Evolutionary conservation across 2,888 invertebrate species (phyloP).

Genomic region (Diabrotica balteata): DNA sequence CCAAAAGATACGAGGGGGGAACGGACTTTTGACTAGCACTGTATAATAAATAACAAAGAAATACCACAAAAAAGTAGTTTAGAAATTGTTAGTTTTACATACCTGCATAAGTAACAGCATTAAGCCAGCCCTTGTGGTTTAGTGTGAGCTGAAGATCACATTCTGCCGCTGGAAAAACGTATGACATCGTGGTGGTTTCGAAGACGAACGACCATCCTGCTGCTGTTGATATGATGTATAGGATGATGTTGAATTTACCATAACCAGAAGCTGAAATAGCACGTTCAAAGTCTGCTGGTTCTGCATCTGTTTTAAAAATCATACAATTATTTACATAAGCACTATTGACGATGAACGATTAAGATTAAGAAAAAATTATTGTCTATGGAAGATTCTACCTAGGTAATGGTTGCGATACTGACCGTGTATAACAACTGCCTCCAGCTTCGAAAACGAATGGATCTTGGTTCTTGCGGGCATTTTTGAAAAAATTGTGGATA

Average conservation of each 20-base stretch:
- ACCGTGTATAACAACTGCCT: conserved; percentile 37
- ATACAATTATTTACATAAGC: too few species aligned
- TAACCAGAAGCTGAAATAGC: conserved; percentile 75
- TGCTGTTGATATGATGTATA: conserved; percentile 67
- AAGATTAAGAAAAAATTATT: too few species aligned
- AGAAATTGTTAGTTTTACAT: neutral
- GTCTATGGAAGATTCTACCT: too few species aligned
- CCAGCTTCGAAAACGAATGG: conserved; percentile 37
- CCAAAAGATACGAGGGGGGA: too few species aligned
- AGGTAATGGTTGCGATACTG: conserved; percentile 6
- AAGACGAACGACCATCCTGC: conserved; percentile 74
- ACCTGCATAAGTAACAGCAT: conserved; percentile 78
- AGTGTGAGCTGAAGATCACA: conserved; percentile 75
- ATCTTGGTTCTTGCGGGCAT: conserved; percentile 36
- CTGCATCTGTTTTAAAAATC: conserved; percentile 30
- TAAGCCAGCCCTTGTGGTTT: conserved; percentile 74
- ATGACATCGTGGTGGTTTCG: conserved; percentile 76
- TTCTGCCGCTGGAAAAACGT: conserved; percentile 76
- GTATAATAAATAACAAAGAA: too few species aligned
- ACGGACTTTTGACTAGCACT: too few species aligned
- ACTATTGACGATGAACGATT: too few species aligned
- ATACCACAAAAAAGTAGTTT: too few species aligned
- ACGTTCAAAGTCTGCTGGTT: conserved; percentile 71
- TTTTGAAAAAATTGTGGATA: conserved; percentile 25
- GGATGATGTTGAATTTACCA: conserved; percentile 71